These are phyloP conservation scores for Drosophila longiperda DNA, from an alignment of 2,888 invertebrate genomes.

Conservation along the genomic window DNA sequence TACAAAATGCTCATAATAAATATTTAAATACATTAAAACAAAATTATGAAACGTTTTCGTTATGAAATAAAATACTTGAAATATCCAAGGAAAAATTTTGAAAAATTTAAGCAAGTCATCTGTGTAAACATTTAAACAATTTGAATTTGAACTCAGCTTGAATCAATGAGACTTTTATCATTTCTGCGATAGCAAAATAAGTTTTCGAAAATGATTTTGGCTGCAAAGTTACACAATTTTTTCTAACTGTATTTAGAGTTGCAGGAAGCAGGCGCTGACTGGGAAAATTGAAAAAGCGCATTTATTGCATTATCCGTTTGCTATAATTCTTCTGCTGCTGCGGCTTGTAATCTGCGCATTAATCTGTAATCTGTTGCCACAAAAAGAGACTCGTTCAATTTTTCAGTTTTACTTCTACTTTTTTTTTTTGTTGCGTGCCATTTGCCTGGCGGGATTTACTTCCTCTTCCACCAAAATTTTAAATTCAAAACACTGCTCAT, in stretches of 20 bases:
- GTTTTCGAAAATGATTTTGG: neutral
- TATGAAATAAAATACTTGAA: neutral
- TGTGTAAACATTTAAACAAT: too few species aligned
- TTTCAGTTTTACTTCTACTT: slow-evolving; percentile 1
- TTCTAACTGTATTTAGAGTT: slow-evolving; percentile 5
- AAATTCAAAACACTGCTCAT: slow-evolving; percentile 47
- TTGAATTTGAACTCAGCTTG: neutral
- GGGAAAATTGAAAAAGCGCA: slow-evolving; percentile 61
- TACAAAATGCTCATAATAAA: neutral
- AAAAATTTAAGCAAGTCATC: neutral
- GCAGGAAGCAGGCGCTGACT: slow-evolving; percentile 20
- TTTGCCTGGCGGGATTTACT: slow-evolving; percentile 46
- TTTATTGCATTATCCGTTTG: slow-evolving; percentile 65
- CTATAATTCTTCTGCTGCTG: slow-evolving; percentile 41
- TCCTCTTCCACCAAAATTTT: slow-evolving; percentile 9
- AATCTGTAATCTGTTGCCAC: slow-evolving; percentile 69
- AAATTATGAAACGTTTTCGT: neutral
- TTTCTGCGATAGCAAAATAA: neutral
- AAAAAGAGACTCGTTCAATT: slow-evolving; percentile 40
- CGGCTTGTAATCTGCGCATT: slow-evolving; percentile 69
- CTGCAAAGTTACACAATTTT: neutral
- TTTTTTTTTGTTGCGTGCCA: slow-evolving; percentile 29
- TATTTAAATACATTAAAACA: neutral
- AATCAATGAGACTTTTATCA: rapidly evolving
- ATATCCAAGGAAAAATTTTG: neutral